Conservation (phyloP, 2,797 vertebrate genomes). For the Morelia viridis region DNA sequence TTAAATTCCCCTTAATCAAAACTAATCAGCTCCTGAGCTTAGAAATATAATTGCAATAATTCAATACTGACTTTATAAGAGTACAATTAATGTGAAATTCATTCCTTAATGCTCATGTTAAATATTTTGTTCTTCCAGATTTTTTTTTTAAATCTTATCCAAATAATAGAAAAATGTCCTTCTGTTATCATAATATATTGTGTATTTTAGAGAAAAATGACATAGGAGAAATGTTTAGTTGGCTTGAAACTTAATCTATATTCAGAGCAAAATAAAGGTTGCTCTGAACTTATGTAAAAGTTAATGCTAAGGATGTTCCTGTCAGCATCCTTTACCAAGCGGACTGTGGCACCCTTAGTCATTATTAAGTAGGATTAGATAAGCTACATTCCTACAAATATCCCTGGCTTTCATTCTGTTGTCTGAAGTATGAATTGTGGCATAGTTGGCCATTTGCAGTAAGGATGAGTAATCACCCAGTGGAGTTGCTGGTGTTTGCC, state of each 20-base stretch:
- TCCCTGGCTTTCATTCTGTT: background rate
- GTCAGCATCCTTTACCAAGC: background rate
- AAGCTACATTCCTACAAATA: too few species aligned
- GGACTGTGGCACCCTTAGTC: background rate
- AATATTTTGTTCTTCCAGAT: background rate
- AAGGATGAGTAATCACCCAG: background rate
- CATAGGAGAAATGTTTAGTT: background rate
- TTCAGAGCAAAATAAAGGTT: background rate
- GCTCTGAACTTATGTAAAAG: background rate
- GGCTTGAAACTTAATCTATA: background rate
- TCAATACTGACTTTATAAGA: background rate
- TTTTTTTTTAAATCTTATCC: background rate
- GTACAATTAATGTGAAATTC: background rate
- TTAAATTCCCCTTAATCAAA: background rate
- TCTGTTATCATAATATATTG: background rate
- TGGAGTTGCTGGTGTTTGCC: background rate
- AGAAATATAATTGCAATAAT: background rate
- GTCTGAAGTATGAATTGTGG: background rate
- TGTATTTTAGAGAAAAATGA: background rate
- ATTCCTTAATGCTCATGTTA: background rate
- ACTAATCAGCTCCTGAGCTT: background rate
- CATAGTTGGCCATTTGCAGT: too few species aligned
- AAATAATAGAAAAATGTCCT: background rate
- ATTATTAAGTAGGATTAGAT: background rate
- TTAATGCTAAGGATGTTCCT: background rate